Percentiles rank a stretch among this genome's conserved stretches.
Conservation (phyloP, 2,888 invertebrate species). For the Blastobasis lacticolella region DNA sequence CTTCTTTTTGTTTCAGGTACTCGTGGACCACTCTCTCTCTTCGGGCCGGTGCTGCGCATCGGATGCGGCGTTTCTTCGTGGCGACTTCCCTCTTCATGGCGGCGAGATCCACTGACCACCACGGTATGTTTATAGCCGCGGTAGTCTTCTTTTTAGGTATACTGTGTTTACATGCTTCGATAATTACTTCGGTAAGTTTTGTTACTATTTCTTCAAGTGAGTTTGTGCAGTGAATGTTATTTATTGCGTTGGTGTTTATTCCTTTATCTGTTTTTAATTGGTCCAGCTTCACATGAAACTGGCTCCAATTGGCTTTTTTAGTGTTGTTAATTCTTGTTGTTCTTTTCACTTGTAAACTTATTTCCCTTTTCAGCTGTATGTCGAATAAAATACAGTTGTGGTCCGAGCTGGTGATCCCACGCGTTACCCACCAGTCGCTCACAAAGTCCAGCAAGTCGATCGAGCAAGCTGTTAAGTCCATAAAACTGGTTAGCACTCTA, state of each 20-base stretch:
- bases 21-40: not conserved
- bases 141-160: too few relatives aligned
- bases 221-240: not conserved
- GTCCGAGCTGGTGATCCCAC: constrained; percentile 4
- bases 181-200: not conserved
- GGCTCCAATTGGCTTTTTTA: constrained; percentile 10
- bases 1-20: not conserved
- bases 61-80: not conserved
- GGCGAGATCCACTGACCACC: too few relatives aligned
- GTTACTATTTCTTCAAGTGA: not conserved
- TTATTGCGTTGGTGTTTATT: not conserved
- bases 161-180: too few relatives aligned
- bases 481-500: too few relatives aligned
- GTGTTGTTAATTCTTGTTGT: constrained; percentile 9
- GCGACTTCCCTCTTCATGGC: too few relatives aligned
- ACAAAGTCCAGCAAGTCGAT: constrained; percentile 1
- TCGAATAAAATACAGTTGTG: constrained; percentile 7
- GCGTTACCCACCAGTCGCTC: constrained; percentile 5
- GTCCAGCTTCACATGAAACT: not conserved
- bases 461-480: not conserved
- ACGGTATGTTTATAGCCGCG: too few relatives aligned
- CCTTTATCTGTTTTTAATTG: not conserved
- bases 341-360: not conserved
- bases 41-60: not conserved
- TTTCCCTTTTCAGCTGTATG: constrained; percentile 1